Base-by-base conservation (phyloP, 2,113 vertebrate species). In the Steatornis caripensis region DNA sequence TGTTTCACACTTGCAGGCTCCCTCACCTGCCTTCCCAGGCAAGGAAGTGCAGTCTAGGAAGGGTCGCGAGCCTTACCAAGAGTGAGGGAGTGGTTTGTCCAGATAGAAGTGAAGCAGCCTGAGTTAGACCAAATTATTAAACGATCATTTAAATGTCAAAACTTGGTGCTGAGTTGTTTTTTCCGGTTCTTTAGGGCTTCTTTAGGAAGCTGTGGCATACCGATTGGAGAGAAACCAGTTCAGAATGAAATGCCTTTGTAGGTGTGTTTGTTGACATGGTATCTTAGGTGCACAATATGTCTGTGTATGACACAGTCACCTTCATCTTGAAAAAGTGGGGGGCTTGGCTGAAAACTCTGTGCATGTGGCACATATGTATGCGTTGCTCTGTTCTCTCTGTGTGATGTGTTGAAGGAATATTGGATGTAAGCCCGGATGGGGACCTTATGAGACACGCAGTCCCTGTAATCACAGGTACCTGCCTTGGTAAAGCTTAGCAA, bases 261-360 rank as follows among this genome's bases (percentile, higher is more conserved):
- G 95, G 86, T 92, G 92, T 96, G 72, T 95, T 95, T 95, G 92
- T 97, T 95, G 64, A 78, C 64, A 5, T 1, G 14, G 23, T 62
- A 32, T 55, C 90, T 72, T 41, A 41, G 89, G 93, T 78, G 94
- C 72, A 32, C 86, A 92, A 68, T 96, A 55, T 96, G 95, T 64
- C 79, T 96, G 92, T 48, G 91, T 57, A 10, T 23, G 90, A 70
- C 84, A 83, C 78, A 65, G 82, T 62, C 89, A 86, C 83, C 92
- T 93, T 57, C 90, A 23, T 69, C 86, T 29, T 27, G 29, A 9
- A 27, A 61, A 55, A 88, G 87, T 29, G 71, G 46, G 90, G 88
- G 76, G 71, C 90, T 90, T 32, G 96, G 88, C 85, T 92, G 95
- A 20, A 51, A 89, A 2, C 87, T 60, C 41, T 36, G 30, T 27